Percentiles rank a stretch among this genome's conserved stretches.
These are phyloP conservation scores for Caenorhabditis doughertyi DNA, from an alignment of 2,888 invertebrate genomes.

Conservation along the genomic window DNA sequence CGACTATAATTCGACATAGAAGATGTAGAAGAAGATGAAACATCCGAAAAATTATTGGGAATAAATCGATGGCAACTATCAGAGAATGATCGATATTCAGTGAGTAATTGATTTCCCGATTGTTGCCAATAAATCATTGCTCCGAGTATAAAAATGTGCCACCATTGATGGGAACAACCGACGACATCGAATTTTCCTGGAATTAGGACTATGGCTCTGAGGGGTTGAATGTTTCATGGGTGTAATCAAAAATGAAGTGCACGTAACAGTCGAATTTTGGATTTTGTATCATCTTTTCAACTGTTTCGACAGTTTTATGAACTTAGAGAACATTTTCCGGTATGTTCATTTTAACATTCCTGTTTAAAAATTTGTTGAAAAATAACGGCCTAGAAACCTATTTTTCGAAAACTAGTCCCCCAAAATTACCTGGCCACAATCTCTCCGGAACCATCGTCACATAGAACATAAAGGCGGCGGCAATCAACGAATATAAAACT, in stretches of 20 bases:
- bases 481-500: constrained; percentile 92
- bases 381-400: too few relatives aligned
- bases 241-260: too few relatives aligned
- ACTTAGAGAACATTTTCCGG: too few relatives aligned
- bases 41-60: constrained; percentile 7
- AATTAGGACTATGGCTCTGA: constrained; percentile 79
- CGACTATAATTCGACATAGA: background rate
- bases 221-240: too few relatives aligned
- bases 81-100: constrained; percentile 54
- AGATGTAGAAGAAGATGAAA: too few relatives aligned
- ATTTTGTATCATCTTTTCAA: too few relatives aligned
- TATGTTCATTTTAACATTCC: too few relatives aligned
- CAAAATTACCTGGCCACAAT: constrained; percentile 85
- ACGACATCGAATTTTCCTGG: constrained; percentile 93
- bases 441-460: constrained; percentile 93
- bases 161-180: constrained; percentile 97
- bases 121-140: constrained; percentile 96
- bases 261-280: background rate
- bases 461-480: constrained; percentile 92
- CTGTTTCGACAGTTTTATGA: background rate
- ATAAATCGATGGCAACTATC: constrained; percentile 57
- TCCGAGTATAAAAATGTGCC: constrained; percentile 93
- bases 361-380: too few relatives aligned
- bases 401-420: too few relatives aligned
- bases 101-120: constrained; percentile 64